Evolutionary conservation across 2,888 invertebrate genomes (phyloP), one percentile per base, ranked within the genome.

Genomic region (Athripsodes cinereus): DNA sequence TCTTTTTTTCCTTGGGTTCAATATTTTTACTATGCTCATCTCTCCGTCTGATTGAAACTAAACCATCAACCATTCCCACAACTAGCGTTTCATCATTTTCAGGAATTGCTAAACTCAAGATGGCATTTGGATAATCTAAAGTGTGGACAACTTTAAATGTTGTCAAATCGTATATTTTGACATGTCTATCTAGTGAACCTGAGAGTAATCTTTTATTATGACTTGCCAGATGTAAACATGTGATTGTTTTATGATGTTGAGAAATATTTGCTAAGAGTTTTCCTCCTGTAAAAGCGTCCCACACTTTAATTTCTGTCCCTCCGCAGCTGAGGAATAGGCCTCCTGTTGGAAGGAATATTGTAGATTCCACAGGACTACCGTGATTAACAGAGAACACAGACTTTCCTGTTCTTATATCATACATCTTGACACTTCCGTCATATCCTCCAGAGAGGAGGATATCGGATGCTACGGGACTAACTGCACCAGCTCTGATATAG

Each of bases 211-310:
- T 82, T 64, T 85, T 88, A 21, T 90, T 89, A 68, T 90, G 85
- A 47, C 88, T 88, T 21, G 91, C 91, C 61, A 96, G 81, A 64
- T 85, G 79, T 52, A 98, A 71, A 64, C 90, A 88, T 0, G 96
- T 98, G 1, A 98, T 87, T 0, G 96, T 94, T 79, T 98, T 98
- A 72, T 96, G 95, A 74, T 99, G 98, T 66, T 93, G 90, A 1
- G 89, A 89, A 63, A 98, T 83, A 67, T 85, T 86, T 1, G 92
- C 87, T 21, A 98, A 71, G 55, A 93, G 75, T 70, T 88, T 87
- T 10, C 96, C 96, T 22, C 94, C 93, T 64, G 90, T 85, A 53
- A 95, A 81, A 3, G 89, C 85, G 72, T 98, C 97, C 96, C 96
- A 98, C 0, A 98, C 88, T 72, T 89, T 87, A 5, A 96, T 86